A percentile compares a stretch with the other conserved stretches of the same genome.
Conservation (phyloP, 2,888 invertebrate genomes). For the Lottia gigantea region DNA sequence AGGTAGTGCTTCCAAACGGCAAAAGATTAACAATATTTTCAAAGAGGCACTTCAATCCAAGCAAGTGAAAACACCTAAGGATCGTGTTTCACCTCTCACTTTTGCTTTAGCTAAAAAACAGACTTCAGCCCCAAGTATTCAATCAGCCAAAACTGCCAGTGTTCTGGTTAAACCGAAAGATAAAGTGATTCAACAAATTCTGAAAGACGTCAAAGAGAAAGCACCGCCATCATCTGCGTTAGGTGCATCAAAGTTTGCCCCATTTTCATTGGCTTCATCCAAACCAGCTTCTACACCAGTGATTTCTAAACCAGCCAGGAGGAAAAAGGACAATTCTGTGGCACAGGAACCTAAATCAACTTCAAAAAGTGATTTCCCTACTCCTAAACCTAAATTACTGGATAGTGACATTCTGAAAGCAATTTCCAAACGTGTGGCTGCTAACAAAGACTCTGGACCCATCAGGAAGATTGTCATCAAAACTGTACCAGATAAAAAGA, state of each 20-base stretch:
- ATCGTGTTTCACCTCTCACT: too few species aligned
- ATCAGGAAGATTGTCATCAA: neutral
- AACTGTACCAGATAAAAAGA: neutral
- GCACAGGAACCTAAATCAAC: neutral
- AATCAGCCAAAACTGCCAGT: too few species aligned
- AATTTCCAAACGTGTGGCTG: neutral
- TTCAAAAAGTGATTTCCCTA: neutral
- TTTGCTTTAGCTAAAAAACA: too few species aligned
- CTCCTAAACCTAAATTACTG: neutral
- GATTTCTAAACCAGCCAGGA: too few species aligned
- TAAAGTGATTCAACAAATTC: neutral
- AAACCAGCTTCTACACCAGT: too few species aligned
- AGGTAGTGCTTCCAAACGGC: too few species aligned
- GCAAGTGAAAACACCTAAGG: too few species aligned
- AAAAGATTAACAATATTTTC: too few species aligned
- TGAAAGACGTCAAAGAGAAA: neutral
- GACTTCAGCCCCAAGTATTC: too few species aligned
- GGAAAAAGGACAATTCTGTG: too few species aligned
- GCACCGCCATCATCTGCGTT: neutral
- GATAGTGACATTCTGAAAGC: neutral
- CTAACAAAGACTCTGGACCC: neutral
- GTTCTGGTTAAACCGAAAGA: too few species aligned
- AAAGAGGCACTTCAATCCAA: too few species aligned
- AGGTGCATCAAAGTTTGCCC: neutral
- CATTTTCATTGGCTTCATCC: neutral